These are phyloP conservation scores for Zingel zingel DNA, from an alignment of 2,113 vertebrate genomes.

Conservation along the genomic window DNA sequence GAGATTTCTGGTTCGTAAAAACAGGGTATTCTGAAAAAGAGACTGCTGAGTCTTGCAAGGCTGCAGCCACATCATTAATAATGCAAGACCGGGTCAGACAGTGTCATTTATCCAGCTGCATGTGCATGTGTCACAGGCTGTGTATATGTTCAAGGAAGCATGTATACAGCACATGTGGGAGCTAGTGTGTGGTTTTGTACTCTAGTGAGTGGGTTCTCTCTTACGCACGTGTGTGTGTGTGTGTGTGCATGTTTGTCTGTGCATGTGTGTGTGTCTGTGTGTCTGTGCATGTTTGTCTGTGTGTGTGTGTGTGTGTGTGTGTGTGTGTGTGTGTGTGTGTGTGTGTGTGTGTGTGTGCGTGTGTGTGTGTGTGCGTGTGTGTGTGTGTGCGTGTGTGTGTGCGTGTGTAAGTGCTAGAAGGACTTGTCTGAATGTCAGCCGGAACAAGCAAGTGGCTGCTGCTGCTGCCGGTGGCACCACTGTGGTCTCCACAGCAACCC, in stretches of 20 bases:
- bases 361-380: background rate
- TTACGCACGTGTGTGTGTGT: background rate
- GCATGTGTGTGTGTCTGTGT: constrained; percentile 9
- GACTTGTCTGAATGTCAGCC: constrained; percentile 61
- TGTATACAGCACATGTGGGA: constrained; percentile 24
- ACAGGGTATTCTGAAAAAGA: constrained; percentile 20
- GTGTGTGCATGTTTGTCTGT: constrained; percentile 7
- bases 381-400: constrained; percentile 1
- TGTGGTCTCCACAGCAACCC: constrained; percentile 67
- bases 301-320: background rate
- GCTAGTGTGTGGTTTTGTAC: constrained; percentile 15
- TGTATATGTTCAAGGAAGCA: constrained; percentile 13
- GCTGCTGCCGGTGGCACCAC: constrained; percentile 26
- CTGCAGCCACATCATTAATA: constrained; percentile 47
- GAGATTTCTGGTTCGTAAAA: constrained; percentile 43
- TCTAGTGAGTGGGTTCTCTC: background rate
- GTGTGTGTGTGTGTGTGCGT: constrained; percentile 9
- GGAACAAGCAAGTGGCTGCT: constrained; percentile 46
- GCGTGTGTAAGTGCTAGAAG: constrained; percentile 9
- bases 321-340: constrained; percentile 2
- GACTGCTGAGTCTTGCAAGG: constrained; percentile 18
- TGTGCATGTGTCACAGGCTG: constrained; percentile 35
- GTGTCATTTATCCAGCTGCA: constrained; percentile 40
- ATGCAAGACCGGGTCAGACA: constrained; percentile 25
- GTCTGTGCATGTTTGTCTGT: background rate